Evolutionary conservation across 2,113 vertebrate species (phyloP).

Genomic region (Toxotes chatareus): DNA sequence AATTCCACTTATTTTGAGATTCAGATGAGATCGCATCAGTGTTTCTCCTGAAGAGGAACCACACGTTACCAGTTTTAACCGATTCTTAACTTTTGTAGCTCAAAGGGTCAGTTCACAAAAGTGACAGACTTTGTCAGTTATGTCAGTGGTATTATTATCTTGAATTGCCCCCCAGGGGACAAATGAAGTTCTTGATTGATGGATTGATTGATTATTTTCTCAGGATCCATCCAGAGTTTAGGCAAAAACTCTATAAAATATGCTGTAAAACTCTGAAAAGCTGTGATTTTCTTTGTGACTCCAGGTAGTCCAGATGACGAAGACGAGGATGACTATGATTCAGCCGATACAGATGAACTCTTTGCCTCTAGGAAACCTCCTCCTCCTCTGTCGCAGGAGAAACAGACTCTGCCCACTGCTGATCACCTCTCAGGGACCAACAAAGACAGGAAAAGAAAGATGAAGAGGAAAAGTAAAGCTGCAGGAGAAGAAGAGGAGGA

Average conservation of each 20-base stretch:
- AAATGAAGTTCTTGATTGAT: too few relatives aligned
- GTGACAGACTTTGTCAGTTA: too few relatives aligned
- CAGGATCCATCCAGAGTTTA: too few relatives aligned
- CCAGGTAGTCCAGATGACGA: slow-evolving; percentile 14
- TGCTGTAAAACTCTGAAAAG: too few relatives aligned
- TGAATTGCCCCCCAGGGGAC: too few relatives aligned
- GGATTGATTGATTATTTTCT: too few relatives aligned
- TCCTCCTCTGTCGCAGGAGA: neutral
- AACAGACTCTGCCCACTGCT: neutral
- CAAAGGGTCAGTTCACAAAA: too few relatives aligned
- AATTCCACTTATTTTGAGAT: neutral
- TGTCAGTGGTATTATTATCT: too few relatives aligned
- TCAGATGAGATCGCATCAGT: neutral
- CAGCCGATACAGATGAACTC: slow-evolving; percentile 92
- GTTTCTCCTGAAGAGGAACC: neutral
- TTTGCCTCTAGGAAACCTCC: slow-evolving; percentile 79
- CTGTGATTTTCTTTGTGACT: neutral
- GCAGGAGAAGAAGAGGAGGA: neutral
- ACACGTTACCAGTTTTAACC: neutral
- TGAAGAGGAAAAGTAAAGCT: slow-evolving; percentile 28
- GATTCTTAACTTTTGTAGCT: too few relatives aligned
- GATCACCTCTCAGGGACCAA: neutral
- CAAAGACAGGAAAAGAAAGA: slow-evolving; percentile 16
- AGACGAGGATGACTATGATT: slow-evolving; percentile 85
- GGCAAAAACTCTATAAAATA: too few relatives aligned